Evolutionary conservation across 2,113 vertebrate species (phyloP), one percentile per base, ranked within the genome.

Genomic region (Drymodes brunneopygia): DNA sequence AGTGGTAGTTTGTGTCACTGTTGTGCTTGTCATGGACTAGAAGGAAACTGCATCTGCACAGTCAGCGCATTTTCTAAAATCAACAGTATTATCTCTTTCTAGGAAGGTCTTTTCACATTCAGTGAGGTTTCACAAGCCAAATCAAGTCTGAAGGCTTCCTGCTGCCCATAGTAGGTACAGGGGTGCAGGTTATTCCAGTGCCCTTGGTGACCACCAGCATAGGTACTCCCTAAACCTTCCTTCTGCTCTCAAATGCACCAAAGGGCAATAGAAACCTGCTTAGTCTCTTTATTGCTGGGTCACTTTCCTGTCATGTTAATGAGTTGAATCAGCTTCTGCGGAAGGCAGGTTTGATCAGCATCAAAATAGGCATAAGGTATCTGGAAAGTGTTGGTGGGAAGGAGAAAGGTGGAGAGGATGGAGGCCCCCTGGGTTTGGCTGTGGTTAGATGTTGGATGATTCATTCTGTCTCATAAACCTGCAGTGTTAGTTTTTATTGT

Each of bases 1-100:
- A 94, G 6, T 51, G 54, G 51, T 80, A 44, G 54, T 92, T 97
- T 90, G 57, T 96, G 81, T 96, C 87, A 51, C 88, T 92, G 25
- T 69, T 86, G 44, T 56, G 48, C 60, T 91, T 79, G 78, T 97
- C 45, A 3, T 45, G 79, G 93, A 58, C 44, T 69, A 47, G 44
- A 67, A 69, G 53, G 62, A 80, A 90, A 47, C 61, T 4, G 12
- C 44, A 21, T 75, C 69, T 79, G 53, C 31, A 7, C 12, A 33
- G 74, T 64, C 69, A 85, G 71, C 44, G 29, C 6, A 2, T 71
- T 74, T 48, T 69, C 19, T 40, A n/a, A 72, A 73, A 51, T 24
- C 27, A 50, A 7, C 66, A 64, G 5, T 29, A 44, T 60, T 44
- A 31, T 64, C 23, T 54, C 83, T 82, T 94, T 90, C 84, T 92